A percentile compares a stretch with the other conserved stretches of the same genome.
These are phyloP conservation scores for Epinotia demarniana DNA, from an alignment of 2,888 invertebrate species.

Conservation along the genomic window DNA sequence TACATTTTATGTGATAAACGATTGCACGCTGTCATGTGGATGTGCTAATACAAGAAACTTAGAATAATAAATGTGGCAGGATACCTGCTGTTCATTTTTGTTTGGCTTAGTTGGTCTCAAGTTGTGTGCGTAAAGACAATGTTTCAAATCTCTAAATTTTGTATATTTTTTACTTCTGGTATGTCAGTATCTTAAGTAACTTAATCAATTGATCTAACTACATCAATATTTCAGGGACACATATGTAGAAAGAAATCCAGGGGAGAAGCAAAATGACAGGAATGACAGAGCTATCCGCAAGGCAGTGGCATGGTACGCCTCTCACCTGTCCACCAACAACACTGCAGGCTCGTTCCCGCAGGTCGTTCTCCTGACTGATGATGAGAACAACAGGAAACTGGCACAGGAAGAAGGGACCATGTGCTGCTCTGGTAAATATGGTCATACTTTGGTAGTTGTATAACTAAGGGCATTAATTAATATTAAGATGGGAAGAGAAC, in stretches of 20 bases:
- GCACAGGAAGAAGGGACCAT: conserved; percentile 89
- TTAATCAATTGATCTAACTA: background rate
- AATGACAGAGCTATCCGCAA: conserved; percentile 95
- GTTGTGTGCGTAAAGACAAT: no score
- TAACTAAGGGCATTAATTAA: no score
- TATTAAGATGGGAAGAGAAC: no score
- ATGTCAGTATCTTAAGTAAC: background rate
- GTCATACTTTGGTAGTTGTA: no score
- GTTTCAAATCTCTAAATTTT: no score
- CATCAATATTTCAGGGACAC: conserved; percentile 88
- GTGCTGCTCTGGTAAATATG: conserved; percentile 87
- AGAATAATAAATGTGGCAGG: no score
- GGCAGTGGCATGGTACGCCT: conserved; percentile 92
- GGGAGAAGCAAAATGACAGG: conserved; percentile 94
- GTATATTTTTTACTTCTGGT: no score
- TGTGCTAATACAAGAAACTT: no score
- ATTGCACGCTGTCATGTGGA: background rate
- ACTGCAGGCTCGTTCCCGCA: conserved; percentile 74
- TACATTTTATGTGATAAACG: background rate
- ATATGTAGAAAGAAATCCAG: conserved; percentile 91
- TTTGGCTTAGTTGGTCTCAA: no score
- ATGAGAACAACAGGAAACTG: conserved; percentile 89
- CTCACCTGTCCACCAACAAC: conserved; percentile 85
- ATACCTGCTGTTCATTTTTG: no score
- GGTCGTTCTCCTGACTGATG: conserved; percentile 93